Base-by-base conservation (phyloP, 1,140 invertebrate species). In the Anthonomus grandis region DNA sequence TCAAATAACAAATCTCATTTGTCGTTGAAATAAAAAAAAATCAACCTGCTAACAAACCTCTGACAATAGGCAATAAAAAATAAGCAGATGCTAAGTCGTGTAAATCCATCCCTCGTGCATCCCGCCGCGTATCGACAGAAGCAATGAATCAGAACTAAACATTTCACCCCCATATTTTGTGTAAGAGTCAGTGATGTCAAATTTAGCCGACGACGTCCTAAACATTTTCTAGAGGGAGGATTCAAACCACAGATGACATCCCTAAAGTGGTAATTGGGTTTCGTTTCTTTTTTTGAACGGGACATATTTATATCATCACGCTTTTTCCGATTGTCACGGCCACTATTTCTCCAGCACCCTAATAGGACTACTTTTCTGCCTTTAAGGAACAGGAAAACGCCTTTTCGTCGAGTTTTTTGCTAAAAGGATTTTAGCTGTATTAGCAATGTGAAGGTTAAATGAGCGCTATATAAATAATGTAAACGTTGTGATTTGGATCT, bases 121-220 rank as follows among this genome's bases (percentile, higher is more conserved):
- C 13, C 13, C 45, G 22, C 47, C 36, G 25, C 31, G 24, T 59
- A 59, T 59, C 57, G 57, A 53, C 57, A 59, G 41, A 38, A 59
- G 46, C 57, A 59, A 59, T 59, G 57, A 59, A 59, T 59, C 57
- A 37, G 57, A 59, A 59, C 57, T 52, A 59, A 59, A 59, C 41
- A 59, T 59, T 59, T 59, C 49, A 59, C 57, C 57, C 55, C 31
- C 27, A 59, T 59, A 59, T 59, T 52, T 48, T 48, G 37, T 52
- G 37, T 34, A 59, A 59, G n/a, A 52, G 48, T 59, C 57, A 53
- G 49, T n/a, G n/a, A n/a, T 53, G 57, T 59, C 57, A 59, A 58
- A 58, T 58, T 58, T 58, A 58, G n/a, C n/a, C n/a, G n/a, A 50
- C 56, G 49, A 46, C 36, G 49, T 52, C 42, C 27, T 46, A 55